Percentiles rank a stretch among this genome's conserved stretches.
These are phyloP conservation scores for Festucalex cinctus DNA, from an alignment of 2,113 vertebrate species.

Conservation along the genomic window DNA sequence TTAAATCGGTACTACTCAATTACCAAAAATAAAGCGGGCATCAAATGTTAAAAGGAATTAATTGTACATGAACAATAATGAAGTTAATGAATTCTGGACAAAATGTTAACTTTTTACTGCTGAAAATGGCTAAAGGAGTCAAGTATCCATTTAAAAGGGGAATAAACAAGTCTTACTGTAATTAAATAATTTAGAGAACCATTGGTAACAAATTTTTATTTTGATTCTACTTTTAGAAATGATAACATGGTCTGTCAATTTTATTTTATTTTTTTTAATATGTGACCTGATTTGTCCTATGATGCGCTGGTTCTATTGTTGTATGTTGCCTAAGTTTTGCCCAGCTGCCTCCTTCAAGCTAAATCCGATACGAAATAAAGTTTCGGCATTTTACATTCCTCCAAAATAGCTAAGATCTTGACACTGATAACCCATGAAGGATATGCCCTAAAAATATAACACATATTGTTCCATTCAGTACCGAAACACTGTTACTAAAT, in stretches of 20 bases:
- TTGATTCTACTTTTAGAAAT: not conserved
- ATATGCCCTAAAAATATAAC: not conserved
- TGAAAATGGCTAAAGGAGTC: no score
- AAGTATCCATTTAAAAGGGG: slow-evolving; percentile 19
- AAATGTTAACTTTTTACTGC: no score
- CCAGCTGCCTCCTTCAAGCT: not conserved
- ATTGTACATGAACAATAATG: no score
- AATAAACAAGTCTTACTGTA: not conserved
- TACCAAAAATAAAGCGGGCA: no score
- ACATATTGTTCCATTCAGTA: not conserved
- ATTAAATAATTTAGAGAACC: slow-evolving; percentile 1
- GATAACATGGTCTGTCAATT: not conserved
- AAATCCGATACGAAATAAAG: not conserved
- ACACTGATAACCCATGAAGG: not conserved
- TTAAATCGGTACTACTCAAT: no score
- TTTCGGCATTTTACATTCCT: not conserved
- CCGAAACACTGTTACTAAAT: not conserved
- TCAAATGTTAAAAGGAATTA: no score
- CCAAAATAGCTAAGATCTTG: not conserved
- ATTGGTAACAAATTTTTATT: not conserved
- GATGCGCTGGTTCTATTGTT: not conserved
- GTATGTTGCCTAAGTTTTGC: not conserved
- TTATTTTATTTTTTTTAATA: not conserved
- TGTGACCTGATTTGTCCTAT: not conserved
- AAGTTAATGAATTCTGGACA: no score